Conservation (phyloP, 2,888 invertebrate genomes). For the Lasioglossum calceatum region DNA sequence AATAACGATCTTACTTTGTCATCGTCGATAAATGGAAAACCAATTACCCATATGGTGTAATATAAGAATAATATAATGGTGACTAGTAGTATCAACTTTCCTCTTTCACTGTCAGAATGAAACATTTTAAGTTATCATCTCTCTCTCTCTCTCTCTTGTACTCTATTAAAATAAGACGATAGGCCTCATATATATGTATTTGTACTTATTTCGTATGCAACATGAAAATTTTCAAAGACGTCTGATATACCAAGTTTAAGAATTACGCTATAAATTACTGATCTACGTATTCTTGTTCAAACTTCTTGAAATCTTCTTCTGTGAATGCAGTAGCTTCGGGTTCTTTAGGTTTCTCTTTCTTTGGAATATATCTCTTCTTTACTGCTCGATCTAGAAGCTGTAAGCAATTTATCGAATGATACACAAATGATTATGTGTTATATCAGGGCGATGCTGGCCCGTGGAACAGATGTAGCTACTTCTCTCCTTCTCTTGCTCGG, state of each 20-base stretch:
- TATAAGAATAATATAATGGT: slow-evolving; percentile 86
- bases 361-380: slow-evolving; percentile 85
- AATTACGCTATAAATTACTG: slow-evolving; percentile 30
- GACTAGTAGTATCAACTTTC: slow-evolving; percentile 86
- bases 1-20: slow-evolving; percentile 85
- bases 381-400: slow-evolving; percentile 87
- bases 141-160: not conserved
- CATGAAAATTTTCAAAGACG: slow-evolving; percentile 3
- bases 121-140: slow-evolving; percentile 71
- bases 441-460: no score
- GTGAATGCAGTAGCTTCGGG: slow-evolving; percentile 88
- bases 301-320: slow-evolving; percentile 89
- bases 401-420: slow-evolving; percentile 60
- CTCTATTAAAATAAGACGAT: not conserved
- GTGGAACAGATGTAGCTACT: no score
- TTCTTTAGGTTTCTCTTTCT: slow-evolving; percentile 84
- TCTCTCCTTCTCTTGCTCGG: no score
- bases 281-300: slow-evolving; percentile 87
- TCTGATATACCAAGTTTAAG: not conserved
- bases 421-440: not conserved
- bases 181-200: not conserved
- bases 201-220: not conserved
- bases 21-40: slow-evolving; percentile 88
- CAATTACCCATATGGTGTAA: slow-evolving; percentile 88
- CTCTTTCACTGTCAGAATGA: slow-evolving; percentile 86